These are phyloP conservation scores for Eptesicus fuscus DNA, from an alignment of 2,113 vertebrate species.

Conservation along the genomic window DNA sequence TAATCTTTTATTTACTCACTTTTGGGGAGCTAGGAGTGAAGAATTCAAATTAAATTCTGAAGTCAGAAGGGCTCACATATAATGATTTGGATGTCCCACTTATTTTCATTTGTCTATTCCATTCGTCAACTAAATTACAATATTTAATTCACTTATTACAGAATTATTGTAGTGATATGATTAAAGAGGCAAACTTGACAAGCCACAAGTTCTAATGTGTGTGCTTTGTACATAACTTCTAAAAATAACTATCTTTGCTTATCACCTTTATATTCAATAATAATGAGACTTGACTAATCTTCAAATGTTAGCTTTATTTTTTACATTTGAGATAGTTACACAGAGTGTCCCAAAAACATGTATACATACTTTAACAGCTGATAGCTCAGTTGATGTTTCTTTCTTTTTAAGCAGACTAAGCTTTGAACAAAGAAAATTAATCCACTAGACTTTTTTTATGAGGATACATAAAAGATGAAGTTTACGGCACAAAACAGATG, in stretches of 20 bases:
- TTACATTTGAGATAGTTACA: not conserved
- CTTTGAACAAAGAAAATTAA: too few species aligned
- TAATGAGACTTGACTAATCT: not conserved
- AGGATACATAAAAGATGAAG: too few species aligned
- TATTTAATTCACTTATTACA: not conserved
- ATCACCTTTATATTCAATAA: not conserved
- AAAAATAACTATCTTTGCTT: not conserved
- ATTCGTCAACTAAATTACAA: not conserved
- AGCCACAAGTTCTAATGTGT: not conserved
- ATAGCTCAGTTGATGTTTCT: too few species aligned
- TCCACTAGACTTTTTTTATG: too few species aligned
- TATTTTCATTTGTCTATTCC: not conserved
- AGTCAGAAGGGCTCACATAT: not conserved
- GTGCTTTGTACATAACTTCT: not conserved
- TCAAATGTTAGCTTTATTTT: not conserved
- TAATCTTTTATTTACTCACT: not conserved
- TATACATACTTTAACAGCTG: too few species aligned
- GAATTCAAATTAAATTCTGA: not conserved
- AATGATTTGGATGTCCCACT: not conserved
- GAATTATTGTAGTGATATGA: not conserved
- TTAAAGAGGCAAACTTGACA: not conserved
- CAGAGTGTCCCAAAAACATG: too few species aligned
- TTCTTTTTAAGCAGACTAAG: too few species aligned
- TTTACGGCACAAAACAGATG: too few species aligned
- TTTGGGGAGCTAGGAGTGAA: not conserved